Evolutionary conservation across 2,113 vertebrate species (phyloP).

Genomic region (Ginglymostoma cirratum): DNA sequence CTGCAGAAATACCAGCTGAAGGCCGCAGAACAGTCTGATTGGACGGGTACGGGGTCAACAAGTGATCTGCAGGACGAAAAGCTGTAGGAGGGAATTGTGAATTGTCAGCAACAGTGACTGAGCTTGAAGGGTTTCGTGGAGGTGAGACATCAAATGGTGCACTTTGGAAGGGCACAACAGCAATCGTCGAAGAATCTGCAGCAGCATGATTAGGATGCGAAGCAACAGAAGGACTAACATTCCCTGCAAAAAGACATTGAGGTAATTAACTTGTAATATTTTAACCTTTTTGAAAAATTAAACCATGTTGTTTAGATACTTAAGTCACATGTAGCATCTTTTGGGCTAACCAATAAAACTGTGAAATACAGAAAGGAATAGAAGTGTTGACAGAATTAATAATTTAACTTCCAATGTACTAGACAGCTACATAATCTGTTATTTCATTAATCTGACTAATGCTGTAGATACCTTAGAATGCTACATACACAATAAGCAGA

Average conservation of each 20-base stretch:
- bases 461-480: neutral
- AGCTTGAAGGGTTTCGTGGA: neutral
- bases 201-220: neutral
- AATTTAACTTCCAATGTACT: neutral
- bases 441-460: neutral
- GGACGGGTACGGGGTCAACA: neutral
- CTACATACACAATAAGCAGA: neutral
- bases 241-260: neutral
- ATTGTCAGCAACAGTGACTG: neutral
- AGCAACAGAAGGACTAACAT: neutral
- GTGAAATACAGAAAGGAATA: neutral
- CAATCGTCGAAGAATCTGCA: neutral
- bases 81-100: neutral
- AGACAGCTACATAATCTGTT: neutral
- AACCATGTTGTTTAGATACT: neutral
- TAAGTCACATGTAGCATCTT: neutral
- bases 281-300: neutral
- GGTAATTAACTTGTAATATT: neutral
- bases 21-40: neutral
- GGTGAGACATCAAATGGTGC: neutral
- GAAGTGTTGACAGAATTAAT: neutral
- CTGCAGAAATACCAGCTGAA: neutral
- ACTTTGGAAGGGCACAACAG: neutral
- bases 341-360: too few species aligned
- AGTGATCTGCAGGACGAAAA: neutral